Conservation (phyloP, 37 sponge, comb jelly and placozoan species). For the Ephydatia muelleri region DNA sequence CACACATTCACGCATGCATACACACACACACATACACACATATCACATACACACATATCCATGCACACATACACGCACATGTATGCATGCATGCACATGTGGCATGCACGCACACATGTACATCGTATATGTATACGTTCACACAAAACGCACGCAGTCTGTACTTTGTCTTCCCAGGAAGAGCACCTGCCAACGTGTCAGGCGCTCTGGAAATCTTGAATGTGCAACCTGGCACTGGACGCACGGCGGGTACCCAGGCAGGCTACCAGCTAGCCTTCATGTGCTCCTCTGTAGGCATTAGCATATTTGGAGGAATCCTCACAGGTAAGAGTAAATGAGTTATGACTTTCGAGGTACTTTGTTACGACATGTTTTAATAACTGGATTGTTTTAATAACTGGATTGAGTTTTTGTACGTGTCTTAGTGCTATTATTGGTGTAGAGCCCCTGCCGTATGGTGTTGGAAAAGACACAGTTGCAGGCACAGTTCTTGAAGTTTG, state of each 20-base stretch:
- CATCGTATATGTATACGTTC: no score
- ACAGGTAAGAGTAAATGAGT: constrained; percentile 62
- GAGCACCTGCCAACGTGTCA: constrained; percentile 39
- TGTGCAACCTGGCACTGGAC: constrained; percentile 41
- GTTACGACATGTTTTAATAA: no score
- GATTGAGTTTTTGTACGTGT: no score
- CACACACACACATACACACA: neutral
- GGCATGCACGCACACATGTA: neutral
- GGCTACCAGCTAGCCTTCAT: constrained; percentile 76
- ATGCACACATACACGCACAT: neutral
- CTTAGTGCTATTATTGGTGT: no score
- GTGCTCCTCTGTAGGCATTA: constrained; percentile 59
- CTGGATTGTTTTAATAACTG: no score
- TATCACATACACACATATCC: neutral
- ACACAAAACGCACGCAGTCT: constrained; percentile 54
- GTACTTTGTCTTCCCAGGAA: constrained; percentile 64
- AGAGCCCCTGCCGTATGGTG: no score
- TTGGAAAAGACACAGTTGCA: no score
- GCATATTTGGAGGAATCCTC: constrained; percentile 76
- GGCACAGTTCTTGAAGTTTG: no score
- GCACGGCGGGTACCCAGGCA: constrained; percentile 69
- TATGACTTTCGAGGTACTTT: neutral
- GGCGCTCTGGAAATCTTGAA: constrained; percentile 6
- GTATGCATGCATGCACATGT: neutral
- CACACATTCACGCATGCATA: neutral